Conservation (phyloP, 2,888 invertebrate genomes). For the Protophormia terraenovae region DNA sequence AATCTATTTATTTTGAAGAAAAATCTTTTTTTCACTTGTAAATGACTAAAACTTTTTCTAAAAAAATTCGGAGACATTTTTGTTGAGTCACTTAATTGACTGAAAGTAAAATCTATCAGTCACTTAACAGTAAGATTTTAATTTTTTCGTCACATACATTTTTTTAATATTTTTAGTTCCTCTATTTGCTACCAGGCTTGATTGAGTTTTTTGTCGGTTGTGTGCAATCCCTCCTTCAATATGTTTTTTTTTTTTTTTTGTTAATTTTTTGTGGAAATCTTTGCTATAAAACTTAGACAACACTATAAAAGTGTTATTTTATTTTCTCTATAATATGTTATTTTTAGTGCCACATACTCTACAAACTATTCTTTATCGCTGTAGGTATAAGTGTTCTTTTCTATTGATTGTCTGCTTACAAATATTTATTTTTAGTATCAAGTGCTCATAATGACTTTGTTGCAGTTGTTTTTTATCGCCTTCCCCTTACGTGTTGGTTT, state of each 20-base stretch:
- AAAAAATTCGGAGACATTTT: too few relatives aligned
- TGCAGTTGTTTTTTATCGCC: background rate
- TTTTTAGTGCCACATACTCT: background rate
- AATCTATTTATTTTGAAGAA: too few relatives aligned
- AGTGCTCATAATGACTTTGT: conserved; percentile 5
- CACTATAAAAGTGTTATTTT: background rate
- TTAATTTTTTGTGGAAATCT: background rate
- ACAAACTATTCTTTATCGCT: too few relatives aligned
- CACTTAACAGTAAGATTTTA: too few relatives aligned
- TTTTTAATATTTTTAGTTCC: too few relatives aligned
- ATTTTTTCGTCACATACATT: too few relatives aligned
- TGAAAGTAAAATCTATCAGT: too few relatives aligned
- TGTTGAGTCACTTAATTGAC: too few relatives aligned
- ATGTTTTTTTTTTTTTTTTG: background rate
- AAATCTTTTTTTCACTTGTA: too few relatives aligned
- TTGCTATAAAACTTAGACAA: background rate
- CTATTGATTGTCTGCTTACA: background rate
- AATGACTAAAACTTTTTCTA: too few relatives aligned
- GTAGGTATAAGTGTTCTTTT: background rate
- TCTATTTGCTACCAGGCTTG: background rate
- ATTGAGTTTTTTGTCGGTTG: background rate
- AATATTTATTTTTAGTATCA: conserved; percentile 37
- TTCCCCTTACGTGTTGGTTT: background rate
- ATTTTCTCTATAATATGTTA: background rate
- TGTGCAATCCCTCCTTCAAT: background rate